Percentiles rank a stretch among this genome's conserved stretches.
phyloP scores from a whole-genome alignment of 2,113 vertebrate species.

The Charadrius vociferus region DNA sequence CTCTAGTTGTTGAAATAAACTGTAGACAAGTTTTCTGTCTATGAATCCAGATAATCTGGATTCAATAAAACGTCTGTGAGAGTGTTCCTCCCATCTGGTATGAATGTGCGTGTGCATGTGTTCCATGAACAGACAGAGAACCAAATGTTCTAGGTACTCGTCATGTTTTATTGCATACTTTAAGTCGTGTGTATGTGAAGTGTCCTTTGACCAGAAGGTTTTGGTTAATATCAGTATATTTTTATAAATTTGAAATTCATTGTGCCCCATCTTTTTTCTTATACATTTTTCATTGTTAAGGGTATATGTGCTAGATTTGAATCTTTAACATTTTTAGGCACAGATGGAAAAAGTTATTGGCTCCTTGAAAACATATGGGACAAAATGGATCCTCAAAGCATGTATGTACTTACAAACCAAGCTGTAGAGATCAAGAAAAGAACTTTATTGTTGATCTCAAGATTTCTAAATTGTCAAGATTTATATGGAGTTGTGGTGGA shows the following conservation, averaged over 20 bases:
- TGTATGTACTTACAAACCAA: constrained; percentile 81
- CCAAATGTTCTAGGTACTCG: constrained; percentile 67
- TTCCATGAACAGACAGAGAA: constrained; percentile 62
- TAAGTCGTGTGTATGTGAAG: constrained; percentile 74
- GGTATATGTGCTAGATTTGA: constrained; percentile 72
- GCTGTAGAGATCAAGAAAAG: constrained; percentile 83
- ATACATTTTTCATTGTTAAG: constrained; percentile 63
- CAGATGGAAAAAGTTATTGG: constrained; percentile 76
- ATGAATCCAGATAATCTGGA: constrained; percentile 66
- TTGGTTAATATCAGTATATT: constrained; percentile 82
- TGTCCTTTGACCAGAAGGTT: constrained; percentile 73
- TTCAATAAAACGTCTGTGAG: constrained; percentile 38
- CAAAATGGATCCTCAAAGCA: constrained; percentile 76
- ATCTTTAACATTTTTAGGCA: constrained; percentile 77
- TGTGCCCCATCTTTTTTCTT: constrained; percentile 68
- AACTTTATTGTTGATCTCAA: constrained; percentile 77
- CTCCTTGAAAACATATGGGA: constrained; percentile 72
- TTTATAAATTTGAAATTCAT: constrained; percentile 80
- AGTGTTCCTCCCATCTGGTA: constrained; percentile 20
- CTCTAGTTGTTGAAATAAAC: constrained; percentile 73
- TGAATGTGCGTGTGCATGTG: constrained; percentile 37
- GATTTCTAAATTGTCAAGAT: constrained; percentile 81
- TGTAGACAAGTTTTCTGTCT: constrained; percentile 67
- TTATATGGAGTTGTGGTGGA: constrained; percentile 83
- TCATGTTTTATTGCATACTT: constrained; percentile 66